These are phyloP conservation scores for Drosophila pegasa DNA, from an alignment of 2,888 invertebrate species.

Conservation along the genomic window DNA sequence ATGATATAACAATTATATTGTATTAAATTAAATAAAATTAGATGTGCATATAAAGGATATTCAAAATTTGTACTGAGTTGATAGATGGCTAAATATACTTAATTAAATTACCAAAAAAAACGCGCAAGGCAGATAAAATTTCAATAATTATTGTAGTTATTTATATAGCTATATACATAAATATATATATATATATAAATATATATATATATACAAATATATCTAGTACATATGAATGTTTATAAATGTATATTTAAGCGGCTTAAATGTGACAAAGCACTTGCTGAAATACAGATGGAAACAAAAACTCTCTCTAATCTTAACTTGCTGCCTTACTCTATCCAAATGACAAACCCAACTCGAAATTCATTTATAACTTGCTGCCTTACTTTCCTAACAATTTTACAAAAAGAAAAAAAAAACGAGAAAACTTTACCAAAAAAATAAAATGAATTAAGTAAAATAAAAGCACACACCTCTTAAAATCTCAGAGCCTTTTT, in stretches of 20 bases:
- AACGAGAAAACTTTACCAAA: conserved; percentile 15
- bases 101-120: conserved; percentile 16
- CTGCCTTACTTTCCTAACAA: conserved; percentile 75
- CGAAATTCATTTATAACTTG: conserved; percentile 67
- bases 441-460: conserved; percentile 4
- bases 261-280: conserved; percentile 77
- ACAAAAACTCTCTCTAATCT: conserved; percentile 58
- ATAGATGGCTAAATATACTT: conserved; percentile 34
- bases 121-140: conserved; percentile 51
- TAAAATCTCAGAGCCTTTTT: conserved; percentile 58
- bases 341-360: conserved; percentile 49
- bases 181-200: conserved; percentile 65
- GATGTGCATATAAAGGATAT: conserved; percentile 39
- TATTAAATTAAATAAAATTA: conserved; percentile 29
- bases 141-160: conserved; percentile 66
- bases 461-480: conserved; percentile 44
- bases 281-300: conserved; percentile 67
- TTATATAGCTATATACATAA: conserved; percentile 18
- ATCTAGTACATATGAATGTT: conserved; percentile 57
- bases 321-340: conserved; percentile 75
- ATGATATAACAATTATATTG: conserved; percentile 13
- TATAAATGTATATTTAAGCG: conserved; percentile 67
- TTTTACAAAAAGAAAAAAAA: conserved; percentile 40
- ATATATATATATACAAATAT: conserved; percentile 41
- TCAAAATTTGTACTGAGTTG: conserved; percentile 62